A percentile compares a stretch with the other conserved stretches of the same genome.
Evolutionary conservation across 2,888 invertebrate genomes (phyloP).

Genomic region (Plagiodera versicolora): DNA sequence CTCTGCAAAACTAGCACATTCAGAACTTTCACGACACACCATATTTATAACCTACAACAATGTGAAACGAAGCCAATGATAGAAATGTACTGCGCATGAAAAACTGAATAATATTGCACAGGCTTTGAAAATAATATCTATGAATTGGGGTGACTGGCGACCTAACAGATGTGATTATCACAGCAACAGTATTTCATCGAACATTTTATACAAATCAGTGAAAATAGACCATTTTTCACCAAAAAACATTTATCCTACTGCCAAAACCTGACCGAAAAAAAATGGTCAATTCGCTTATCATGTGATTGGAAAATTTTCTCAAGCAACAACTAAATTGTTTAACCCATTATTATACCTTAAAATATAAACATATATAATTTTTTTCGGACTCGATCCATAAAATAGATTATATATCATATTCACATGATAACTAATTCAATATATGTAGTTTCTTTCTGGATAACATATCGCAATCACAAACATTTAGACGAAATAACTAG

Average conservation of each 20-base stretch:
- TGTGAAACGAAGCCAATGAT: not conserved
- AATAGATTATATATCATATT: constrained; percentile 21
- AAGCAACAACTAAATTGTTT: constrained; percentile 19
- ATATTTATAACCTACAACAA: not conserved
- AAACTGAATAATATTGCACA: not conserved
- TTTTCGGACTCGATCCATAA: constrained; percentile 18
- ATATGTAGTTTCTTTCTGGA: constrained; percentile 15
- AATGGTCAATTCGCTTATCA: constrained; percentile 7
- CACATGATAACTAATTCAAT: constrained; percentile 18
- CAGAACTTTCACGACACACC: constrained; percentile 2
- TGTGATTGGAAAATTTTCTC: constrained; percentile 12
- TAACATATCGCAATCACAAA: constrained; percentile 49
- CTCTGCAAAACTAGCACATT: not conserved
- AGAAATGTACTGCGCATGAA: not conserved
- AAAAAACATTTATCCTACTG: not conserved
- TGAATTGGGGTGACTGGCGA: constrained; percentile 11
- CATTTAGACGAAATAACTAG: constrained; percentile 48
- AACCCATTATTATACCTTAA: constrained; percentile 17
- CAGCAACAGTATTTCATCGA: constrained; percentile 52
- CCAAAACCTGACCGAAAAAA: constrained; percentile 8
- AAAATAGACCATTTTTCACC: constrained; percentile 13
- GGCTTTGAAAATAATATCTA: not conserved
- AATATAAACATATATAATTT: constrained; percentile 1
- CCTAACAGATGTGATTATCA: constrained; percentile 46
- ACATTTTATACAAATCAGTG: constrained; percentile 17